A percentile compares a stretch with the other conserved stretches of the same genome.
These are phyloP conservation scores for Acropternis orthonyx DNA, from an alignment of 2,797 vertebrate genomes.

Conservation along the genomic window DNA sequence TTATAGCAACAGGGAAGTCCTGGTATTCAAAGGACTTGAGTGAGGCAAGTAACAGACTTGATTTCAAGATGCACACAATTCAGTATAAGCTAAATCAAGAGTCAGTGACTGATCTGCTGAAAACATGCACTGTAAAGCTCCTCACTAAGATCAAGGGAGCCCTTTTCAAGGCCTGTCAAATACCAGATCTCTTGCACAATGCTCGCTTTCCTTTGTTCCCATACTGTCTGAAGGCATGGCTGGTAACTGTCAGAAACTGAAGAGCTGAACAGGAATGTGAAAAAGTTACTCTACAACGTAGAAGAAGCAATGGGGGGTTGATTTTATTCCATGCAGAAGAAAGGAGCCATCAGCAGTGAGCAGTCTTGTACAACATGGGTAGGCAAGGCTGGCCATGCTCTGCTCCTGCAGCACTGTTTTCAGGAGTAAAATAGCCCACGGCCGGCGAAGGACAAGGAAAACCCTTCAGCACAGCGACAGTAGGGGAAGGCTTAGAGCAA, in stretches of 20 bases:
- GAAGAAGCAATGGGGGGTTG: not conserved
- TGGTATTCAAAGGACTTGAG: not conserved
- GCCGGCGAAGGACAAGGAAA: not conserved
- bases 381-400: not conserved
- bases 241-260: not conserved
- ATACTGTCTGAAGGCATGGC: not conserved
- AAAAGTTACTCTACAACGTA: not conserved
- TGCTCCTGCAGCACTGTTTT: not conserved
- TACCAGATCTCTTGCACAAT: not conserved
- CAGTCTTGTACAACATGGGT: not conserved
- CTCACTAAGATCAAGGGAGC: not conserved
- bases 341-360: not conserved
- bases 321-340: not conserved
- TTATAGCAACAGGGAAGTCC: not conserved
- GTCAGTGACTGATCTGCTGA: not conserved
- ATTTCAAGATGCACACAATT: not conserved
- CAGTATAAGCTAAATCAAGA: not conserved
- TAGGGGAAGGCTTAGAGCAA: not conserved
- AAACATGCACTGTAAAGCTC: not conserved
- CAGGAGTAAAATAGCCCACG: not conserved
- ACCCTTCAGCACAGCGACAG: accelerated
- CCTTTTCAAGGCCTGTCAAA: not conserved
- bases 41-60: not conserved
- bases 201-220: not conserved
- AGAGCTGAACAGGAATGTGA: not conserved